Conservation (phyloP, 2,888 invertebrate genomes). For the Ophion ellenae region DNA sequence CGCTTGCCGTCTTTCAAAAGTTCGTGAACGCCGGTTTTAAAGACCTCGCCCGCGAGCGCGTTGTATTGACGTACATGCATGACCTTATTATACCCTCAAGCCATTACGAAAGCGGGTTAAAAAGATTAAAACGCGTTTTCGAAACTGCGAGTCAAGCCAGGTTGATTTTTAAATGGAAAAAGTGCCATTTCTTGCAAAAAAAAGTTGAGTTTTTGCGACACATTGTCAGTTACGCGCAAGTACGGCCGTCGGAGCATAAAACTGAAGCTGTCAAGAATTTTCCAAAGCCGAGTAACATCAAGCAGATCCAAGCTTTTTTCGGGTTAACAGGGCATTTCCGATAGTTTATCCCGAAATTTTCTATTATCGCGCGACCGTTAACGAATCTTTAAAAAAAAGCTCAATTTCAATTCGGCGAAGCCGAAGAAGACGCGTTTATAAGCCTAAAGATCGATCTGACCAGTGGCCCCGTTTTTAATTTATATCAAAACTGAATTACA, state of each 20-base stretch:
- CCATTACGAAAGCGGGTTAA: neutral
- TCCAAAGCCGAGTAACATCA: conserved; percentile 48
- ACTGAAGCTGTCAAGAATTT: conserved; percentile 63
- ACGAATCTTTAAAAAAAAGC: conserved; percentile 19
- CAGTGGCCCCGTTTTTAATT: neutral
- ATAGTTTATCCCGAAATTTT: conserved; percentile 60
- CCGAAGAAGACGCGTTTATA: conserved; percentile 1
- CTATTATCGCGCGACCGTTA: conserved; percentile 33
- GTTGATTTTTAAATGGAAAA: conserved; percentile 42
- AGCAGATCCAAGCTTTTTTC: conserved; percentile 59
- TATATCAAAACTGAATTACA: too few species aligned
- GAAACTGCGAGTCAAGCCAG: conserved; percentile 14
- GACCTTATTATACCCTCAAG: conserved; percentile 36
- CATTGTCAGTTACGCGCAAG: conserved; percentile 2
- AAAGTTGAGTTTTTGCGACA: conserved; percentile 34
- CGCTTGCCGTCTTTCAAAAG: conserved; percentile 60
- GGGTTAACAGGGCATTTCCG: conserved; percentile 67
- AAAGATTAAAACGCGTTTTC: conserved; percentile 28
- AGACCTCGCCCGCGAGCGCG: conserved; percentile 40
- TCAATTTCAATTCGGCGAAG: neutral
- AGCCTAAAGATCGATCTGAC: neutral
- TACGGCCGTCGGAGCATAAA: conserved; percentile 50
- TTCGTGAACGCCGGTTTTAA: conserved; percentile 57
- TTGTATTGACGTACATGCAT: conserved; percentile 57
- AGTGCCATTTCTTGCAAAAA: conserved; percentile 34